Base-by-base conservation (phyloP, 2,113 vertebrate genomes). In the Bostrychus sinensis region DNA sequence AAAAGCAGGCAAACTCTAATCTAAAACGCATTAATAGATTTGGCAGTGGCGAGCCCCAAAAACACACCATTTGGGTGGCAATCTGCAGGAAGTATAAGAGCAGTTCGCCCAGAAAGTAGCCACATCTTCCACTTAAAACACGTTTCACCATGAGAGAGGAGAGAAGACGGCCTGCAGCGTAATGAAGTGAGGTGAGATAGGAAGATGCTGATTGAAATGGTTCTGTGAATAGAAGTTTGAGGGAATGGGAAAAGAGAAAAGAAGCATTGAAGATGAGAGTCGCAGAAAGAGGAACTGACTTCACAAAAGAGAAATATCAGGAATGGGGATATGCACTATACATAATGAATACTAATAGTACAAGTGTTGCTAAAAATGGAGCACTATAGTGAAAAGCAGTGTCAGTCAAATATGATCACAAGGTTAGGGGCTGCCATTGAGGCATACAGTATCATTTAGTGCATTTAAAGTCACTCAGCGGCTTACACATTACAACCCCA, bases 181-280 rank as follows among this genome's bases (percentile, higher is more conserved):
- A 20, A 45, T 45, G 19, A 45, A 59, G 68, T 68, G 65, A 22
- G 59, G 43, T 17, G 70, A 60, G 59, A 62, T 62, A 74, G 54
- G 70, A 55, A 70, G 65, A 45, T 38, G 48, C 66, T 51, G 53
- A 78, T 81, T 69, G 66, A 59, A 83, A 62, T 85, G 74, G 72
- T 68, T 45, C 28, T 37, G 56, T 56, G 58, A 50, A 55, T 46
- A 17, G 71, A 66, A 42, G 71, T 62, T 56, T 51, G 69, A 25
- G 3, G 55, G 37, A 11, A 5, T 34, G 36, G 66, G 25, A 72
- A 8, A 50, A 54, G 43, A 53, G 46, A 28, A 28, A 45, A 54
- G 25, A 70, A 54, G 56, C 77, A 71, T 45, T 13, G 32, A 13
- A 51, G 19, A 42, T 66, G 43, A 38, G 20, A 38, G 22, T 51